Evolutionary conservation across 2,797 vertebrate genomes (phyloP).

Genomic region (Pogoniulus pusillus): DNA sequence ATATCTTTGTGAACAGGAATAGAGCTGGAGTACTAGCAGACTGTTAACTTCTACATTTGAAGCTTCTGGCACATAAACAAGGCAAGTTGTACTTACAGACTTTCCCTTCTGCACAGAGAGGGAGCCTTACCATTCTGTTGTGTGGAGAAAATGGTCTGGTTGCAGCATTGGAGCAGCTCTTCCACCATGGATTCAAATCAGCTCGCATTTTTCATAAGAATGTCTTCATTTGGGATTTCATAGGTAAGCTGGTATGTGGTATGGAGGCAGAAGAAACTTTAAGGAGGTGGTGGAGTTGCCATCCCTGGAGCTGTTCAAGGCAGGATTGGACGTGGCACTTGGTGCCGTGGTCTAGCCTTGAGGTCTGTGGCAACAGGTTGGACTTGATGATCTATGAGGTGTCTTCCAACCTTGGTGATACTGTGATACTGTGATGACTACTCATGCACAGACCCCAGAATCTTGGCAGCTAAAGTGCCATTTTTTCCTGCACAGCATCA

Average conservation of each 20-base stretch:
- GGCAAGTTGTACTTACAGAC: not conserved
- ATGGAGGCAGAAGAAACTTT: not conserved
- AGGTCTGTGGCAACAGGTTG: too few relatives aligned
- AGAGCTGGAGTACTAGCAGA: not conserved
- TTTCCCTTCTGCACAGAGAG: slow-evolving; percentile 80
- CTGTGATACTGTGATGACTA: too few relatives aligned
- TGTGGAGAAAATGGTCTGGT: slow-evolving; percentile 95
- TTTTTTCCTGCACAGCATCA: not conserved
- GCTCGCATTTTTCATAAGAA: slow-evolving; percentile 95
- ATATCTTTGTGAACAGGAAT: not conserved
- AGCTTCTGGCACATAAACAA: not conserved
- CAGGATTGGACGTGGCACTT: too few relatives aligned
- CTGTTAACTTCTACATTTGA: not conserved
- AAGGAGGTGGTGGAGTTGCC: too few relatives aligned
- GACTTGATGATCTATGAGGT: too few relatives aligned
- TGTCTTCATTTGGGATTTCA: slow-evolving; percentile 97
- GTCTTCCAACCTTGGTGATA: too few relatives aligned
- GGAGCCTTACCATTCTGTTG: slow-evolving; percentile 90
- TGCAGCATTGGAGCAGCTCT: slow-evolving; percentile 91
- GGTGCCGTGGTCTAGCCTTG: too few relatives aligned
- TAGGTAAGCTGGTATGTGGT: slow-evolving; percentile 79
- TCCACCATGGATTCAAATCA: slow-evolving; percentile 92
- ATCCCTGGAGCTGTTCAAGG: too few relatives aligned
- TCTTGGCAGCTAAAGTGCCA: not conserved
- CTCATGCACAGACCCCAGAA: fast-evolving